Percentiles rank a stretch among this genome's conserved stretches.
These are phyloP conservation scores for Camarhynchus parvulus DNA, from an alignment of 2,113 vertebrate species.

Conservation along the genomic window DNA sequence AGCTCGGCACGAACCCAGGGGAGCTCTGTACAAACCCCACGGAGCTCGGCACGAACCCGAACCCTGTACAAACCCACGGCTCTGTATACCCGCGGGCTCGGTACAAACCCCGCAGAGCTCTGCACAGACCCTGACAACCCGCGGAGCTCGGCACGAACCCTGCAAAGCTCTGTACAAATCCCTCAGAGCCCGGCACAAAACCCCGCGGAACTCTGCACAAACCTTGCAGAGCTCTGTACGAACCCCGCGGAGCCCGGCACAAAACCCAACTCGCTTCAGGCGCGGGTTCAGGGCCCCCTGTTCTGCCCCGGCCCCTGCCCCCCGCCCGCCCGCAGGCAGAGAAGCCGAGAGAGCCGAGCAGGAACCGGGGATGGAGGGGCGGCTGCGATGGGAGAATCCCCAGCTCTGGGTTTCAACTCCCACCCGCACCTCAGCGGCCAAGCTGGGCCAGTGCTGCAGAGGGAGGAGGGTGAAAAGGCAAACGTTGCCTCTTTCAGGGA, in stretches of 20 bases:
- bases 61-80: too few relatives aligned
- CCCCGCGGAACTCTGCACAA: not conserved
- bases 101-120: too few relatives aligned
- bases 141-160: not conserved
- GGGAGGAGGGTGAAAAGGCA: not conserved
- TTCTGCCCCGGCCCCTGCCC: too few relatives aligned
- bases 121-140: too few relatives aligned
- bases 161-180: too few relatives aligned
- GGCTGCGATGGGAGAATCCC: fast-evolving
- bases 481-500: not conserved
- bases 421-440: not conserved
- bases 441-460: not conserved
- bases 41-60: too few relatives aligned
- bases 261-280: too few relatives aligned
- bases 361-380: fast-evolving
- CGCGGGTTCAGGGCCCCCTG: too few relatives aligned
- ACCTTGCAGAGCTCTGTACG: not conserved
- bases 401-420: not conserved
- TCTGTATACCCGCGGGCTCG: too few relatives aligned
- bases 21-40: fast-evolving
- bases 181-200: not conserved
- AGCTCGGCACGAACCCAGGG: too few relatives aligned
- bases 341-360: not conserved
- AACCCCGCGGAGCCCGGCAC: too few relatives aligned
- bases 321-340: not conserved